A percentile compares a stretch with the other conserved stretches of the same genome.
Conservation (phyloP, 2,113 vertebrate genomes). For the Cephalopholis sonnerati region DNA sequence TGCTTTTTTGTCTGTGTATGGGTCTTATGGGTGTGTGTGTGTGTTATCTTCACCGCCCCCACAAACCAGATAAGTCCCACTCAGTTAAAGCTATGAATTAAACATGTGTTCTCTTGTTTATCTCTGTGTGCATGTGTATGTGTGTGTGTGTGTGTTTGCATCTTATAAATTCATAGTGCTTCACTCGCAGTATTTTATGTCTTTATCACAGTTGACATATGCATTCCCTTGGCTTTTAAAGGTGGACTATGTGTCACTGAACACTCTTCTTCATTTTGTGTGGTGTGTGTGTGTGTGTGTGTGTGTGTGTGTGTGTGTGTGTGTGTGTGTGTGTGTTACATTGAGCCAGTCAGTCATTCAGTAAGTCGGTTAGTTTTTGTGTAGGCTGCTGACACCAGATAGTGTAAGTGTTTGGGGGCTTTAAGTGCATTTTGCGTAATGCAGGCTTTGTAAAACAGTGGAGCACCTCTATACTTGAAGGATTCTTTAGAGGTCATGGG, state of each 20-base stretch:
- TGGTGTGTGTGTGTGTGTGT: background rate
- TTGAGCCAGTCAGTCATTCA: background rate
- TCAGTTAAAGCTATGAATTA: slow-evolving; percentile 54
- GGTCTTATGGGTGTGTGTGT: slow-evolving; percentile 8
- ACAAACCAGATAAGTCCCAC: slow-evolving; percentile 45
- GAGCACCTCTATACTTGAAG: background rate
- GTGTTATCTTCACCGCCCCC: slow-evolving; percentile 11
- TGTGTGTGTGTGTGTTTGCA: background rate
- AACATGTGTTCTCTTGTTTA: slow-evolving; percentile 51
- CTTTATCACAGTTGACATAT: slow-evolving; percentile 46
- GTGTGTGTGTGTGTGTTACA: slow-evolving; percentile 5
- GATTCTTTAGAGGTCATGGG: background rate
- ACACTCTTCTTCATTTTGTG: background rate
- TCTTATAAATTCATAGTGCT: slow-evolving; percentile 24
- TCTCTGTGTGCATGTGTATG: background rate
- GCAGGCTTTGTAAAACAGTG: background rate
- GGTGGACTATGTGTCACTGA: slow-evolving; percentile 10
- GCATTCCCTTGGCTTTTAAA: slow-evolving; percentile 26
- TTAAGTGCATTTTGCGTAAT: background rate
- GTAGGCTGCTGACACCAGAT: background rate
- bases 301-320: slow-evolving; percentile 13
- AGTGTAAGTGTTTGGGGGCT: background rate
- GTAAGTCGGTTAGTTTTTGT: background rate
- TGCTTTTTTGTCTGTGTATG: background rate
- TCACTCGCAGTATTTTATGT: slow-evolving; percentile 23